Evolutionary conservation across 2,797 vertebrate species (phyloP), one percentile per base, ranked within the genome.

Genomic region (Harpagifer antarcticus): DNA sequence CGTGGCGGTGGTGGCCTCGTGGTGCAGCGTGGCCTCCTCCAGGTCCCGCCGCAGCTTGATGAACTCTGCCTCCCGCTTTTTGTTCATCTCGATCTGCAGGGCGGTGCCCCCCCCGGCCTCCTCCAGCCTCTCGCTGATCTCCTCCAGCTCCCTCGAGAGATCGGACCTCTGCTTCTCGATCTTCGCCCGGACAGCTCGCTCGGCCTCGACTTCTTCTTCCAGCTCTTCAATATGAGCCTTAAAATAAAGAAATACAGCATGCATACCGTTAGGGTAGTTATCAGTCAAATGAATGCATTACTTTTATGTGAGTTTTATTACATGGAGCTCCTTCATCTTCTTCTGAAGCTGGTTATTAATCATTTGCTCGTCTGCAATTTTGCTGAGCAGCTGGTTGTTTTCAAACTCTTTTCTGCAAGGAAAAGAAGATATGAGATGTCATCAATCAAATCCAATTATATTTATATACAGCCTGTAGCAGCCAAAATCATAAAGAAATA

Each of bases 181-280:
- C 73, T 94, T 97, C 31, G 94, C 96, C 1, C 92, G 79, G 48
- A 86, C 61, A 0, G 94, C 75, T 1, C 90, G 93, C 10, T 97
- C 96, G 0, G 95, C 94, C 76, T 97, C 96, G 0, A 95, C 94
- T 72, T 97, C 96, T 0, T 97, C 96, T 76, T 97, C 96, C 19
- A 96, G 52, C 27, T 97, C 96, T 68, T 97, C 96, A 0, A 90
- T 96, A 3, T 89, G 95, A 72, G 96, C 96, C 96, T 97, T 33
- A 6, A 72, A 50, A 16, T 13, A 69, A 7, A 54, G 33, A n/a
- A 17, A 20, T 3, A 19, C 3, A 48, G 9, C 1, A 31, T 5
- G 19, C 0, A 2, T 0, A 0, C 13, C 3, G 4, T 20, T 0
- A 43, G 15, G 33, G 14, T 15, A 19, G 1, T 8, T 19, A 19